Evolutionary conservation across 2,888 invertebrate species (phyloP).

Genomic region (Lapara coniferarum): DNA sequence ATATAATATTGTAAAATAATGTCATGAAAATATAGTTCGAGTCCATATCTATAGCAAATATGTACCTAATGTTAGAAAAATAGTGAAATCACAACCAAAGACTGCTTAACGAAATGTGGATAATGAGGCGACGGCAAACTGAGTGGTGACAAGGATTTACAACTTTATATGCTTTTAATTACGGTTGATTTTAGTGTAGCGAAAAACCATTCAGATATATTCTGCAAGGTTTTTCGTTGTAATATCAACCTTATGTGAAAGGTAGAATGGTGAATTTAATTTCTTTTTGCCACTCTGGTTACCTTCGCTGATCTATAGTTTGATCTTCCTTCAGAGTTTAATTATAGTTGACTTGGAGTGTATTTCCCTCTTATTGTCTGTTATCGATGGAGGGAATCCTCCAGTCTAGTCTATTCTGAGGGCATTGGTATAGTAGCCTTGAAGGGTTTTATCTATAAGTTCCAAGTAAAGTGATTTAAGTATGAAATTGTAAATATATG

Average conservation of each 20-base stretch:
- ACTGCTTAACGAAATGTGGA: constrained; percentile 21
- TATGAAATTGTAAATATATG: background rate
- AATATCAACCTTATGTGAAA: no score
- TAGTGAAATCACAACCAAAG: constrained; percentile 22
- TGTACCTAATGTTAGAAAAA: constrained; percentile 8
- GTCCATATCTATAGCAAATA: constrained; percentile 17
- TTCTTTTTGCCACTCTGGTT: no score
- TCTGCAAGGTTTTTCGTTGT: no score
- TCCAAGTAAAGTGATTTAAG: background rate
- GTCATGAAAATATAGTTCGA: background rate
- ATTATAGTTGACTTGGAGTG: background rate
- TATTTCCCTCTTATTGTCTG: background rate
- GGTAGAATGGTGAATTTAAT: no score
- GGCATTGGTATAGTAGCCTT: background rate
- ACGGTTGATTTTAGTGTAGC: no score
- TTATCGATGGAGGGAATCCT: background rate
- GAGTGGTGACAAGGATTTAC: no score
- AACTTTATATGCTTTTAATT: no score
- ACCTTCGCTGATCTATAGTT: background rate
- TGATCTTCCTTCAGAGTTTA: constrained; percentile 16
- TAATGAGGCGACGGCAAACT: background rate
- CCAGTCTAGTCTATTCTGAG: constrained; percentile 16
- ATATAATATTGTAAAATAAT: background rate
- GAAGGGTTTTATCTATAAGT: background rate
- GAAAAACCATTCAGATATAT: no score